Base-by-base conservation (phyloP, 2,888 invertebrate genomes). In the Drosophila helvetica region DNA sequence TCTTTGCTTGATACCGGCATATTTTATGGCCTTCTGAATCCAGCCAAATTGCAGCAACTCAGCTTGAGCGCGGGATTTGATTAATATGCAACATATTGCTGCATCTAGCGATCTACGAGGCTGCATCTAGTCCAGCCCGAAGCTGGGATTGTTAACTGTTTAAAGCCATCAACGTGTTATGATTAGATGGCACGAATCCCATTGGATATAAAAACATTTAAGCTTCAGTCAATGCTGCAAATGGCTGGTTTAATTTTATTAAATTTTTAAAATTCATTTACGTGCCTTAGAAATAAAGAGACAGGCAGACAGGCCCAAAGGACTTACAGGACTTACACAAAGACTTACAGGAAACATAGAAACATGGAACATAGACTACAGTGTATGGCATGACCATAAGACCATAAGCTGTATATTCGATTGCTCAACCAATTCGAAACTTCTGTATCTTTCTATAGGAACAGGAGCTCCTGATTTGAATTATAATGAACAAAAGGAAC, bases 71-170 rank as follows among this genome's bases (percentile, higher is more conserved):
- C 50, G 54, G 17, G 52, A 46, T 70, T 70, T 70, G 72, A 71
- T 71, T 70, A 70, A 70, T 70, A 61, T 70, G 70, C 61, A 62
- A 56, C 62, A 52, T 67, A 67, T 68, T 67, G 50, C 66, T 33
- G 56, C 68, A 66, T 17, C 48, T 19, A 48, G 68, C 43, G 55
- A 68, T 38, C 38, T 55, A 43, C 22, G 33, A 30, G 17, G 51
- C 55, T 30, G 22, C 10, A 46, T 45, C 47, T 61, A 47, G 43
- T 46, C 48, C 18, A 48, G 43, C 33, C 17, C 7, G 25, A 43
- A 55, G 43, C 48, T 22, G 56, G 38, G 68, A 66, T 56, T 56
- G 25, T 15, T 2, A 42, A 42, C 63, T 42, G 19, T 19, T 62
- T 17, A 25, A 25, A 48, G 42, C 18, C 25, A 48, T 50, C 43